Conservation (phyloP, 2,797 vertebrate species). For the Anguilla pacifica region DNA sequence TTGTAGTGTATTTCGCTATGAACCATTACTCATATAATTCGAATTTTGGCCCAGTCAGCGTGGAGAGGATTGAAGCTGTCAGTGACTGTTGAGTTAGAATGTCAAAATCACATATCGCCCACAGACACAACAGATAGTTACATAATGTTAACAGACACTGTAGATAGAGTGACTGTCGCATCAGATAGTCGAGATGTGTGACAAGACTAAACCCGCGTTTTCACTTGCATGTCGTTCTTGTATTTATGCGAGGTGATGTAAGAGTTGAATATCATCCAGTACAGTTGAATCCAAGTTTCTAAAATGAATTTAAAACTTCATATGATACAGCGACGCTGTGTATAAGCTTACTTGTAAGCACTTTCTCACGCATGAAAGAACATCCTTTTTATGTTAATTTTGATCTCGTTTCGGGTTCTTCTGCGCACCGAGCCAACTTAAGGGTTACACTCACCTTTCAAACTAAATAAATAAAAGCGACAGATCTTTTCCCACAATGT, state of each 20-base stretch:
- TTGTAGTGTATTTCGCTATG: background rate
- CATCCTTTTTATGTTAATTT: background rate
- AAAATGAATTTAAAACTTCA: background rate
- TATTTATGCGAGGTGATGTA: background rate
- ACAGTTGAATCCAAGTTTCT: background rate
- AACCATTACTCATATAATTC: background rate
- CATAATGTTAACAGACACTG: conserved; percentile 19
- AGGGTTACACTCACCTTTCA: background rate
- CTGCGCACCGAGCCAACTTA: no score
- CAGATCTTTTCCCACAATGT: background rate
- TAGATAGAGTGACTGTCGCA: background rate
- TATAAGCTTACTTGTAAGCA: background rate
- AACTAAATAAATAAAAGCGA: background rate
- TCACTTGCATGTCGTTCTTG: background rate
- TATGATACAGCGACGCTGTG: background rate
- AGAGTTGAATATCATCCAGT: background rate
- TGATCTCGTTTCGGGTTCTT: background rate
- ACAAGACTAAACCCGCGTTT: background rate
- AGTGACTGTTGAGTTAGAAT: background rate
- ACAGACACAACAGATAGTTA: conserved; percentile 1
- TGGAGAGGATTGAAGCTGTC: background rate
- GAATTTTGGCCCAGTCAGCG: background rate
- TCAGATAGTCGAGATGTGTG: background rate
- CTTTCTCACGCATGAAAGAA: background rate
- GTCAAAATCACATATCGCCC: conserved; percentile 13